Percentiles rank a stretch among this genome's conserved stretches.
These are phyloP conservation scores for Diplosoma virens DNA, from an alignment of 23 tunicate genomes.

Conservation along the genomic window DNA sequence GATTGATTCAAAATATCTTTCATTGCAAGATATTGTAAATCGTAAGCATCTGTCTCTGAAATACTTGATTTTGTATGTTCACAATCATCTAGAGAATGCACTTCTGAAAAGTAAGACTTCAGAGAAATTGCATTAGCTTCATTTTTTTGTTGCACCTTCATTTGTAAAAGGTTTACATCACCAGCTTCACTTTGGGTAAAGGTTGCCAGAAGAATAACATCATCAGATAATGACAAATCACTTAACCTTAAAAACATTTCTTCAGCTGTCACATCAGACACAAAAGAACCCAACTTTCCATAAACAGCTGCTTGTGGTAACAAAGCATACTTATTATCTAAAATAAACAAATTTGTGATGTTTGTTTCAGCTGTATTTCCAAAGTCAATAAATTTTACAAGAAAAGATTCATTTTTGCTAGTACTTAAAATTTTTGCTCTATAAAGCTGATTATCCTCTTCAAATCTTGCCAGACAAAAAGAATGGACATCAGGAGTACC, in stretches of 20 bases:
- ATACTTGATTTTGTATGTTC: not conserved
- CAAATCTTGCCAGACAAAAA: conserved; percentile 23
- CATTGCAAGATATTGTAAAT: not conserved
- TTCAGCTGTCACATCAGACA: not conserved
- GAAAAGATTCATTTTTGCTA: not conserved
- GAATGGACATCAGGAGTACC: not conserved
- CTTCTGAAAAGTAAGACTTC: not conserved
- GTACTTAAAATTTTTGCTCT: conserved; percentile 34
- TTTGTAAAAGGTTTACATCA: not conserved
- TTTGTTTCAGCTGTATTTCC: conserved; percentile 45
- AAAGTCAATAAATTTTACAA: conserved; percentile 61
- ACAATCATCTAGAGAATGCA: not conserved
- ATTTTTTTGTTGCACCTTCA: not conserved
- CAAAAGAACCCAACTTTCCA: conserved; percentile 15
- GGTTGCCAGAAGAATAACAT: conserved; percentile 24
- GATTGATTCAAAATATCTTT: conserved; percentile 4
- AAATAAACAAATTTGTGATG: not conserved
- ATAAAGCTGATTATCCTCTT: conserved; percentile 53
- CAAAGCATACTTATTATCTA: conserved; percentile 2
- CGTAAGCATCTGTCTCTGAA: not conserved
- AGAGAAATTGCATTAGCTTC: not conserved
- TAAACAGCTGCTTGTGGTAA: conserved; percentile 36
- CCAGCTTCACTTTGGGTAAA: not conserved
- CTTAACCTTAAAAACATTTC: conserved; percentile 19
- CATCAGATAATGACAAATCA: conserved; percentile 24